Base-by-base conservation (phyloP, 2,888 invertebrate species). In the Rotaria magnacalcarata region DNA sequence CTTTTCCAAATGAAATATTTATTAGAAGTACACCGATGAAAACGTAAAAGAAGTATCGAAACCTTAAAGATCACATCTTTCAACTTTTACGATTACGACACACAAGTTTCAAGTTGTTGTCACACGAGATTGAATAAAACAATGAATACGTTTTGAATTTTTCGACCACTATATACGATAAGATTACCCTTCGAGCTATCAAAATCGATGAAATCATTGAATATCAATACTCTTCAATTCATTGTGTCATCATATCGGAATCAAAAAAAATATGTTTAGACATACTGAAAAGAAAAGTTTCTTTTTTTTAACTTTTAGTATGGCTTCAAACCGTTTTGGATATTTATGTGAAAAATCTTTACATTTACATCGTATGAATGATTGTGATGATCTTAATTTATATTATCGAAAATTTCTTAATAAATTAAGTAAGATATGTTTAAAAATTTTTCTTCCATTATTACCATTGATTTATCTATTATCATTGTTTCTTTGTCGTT, bases 341-440 rank as follows among this genome's bases (percentile, higher is more conserved):
- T 19, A 67, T 67, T 5, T 67, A 16, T 67, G 19, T 34, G 67
- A 67, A 27, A 67, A 67, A 67, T 67, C 67, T 19, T 47, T 80
- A 5, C 43, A 80, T 47, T 80, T 80, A 80, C 80, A 80, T 80
- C 80, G 80, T 80, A 80, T 80, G 80, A 80, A 80, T 80, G 80
- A 80, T 80, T 43, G 47, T 80, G 80, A 80, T 47, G 80, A 80
- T 80, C 80, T 80, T 24, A 80, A 80, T 80, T 80, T 80, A 80
- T 80, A 80, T 47, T 80, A 80, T 47, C 4, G 24, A 47, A 80
- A 80, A 80, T 80, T 80, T 80, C 16, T 80, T 3, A 80, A 43
- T n/a, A 80, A 80, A 80, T 80, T 80, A 80, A 47, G 47, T 47
- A 80, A 80, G 47, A 80, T 80, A 80, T 47, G 43, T 80, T 47